Percentiles rank a stretch among this genome's conserved stretches.
These are phyloP conservation scores for Cecidostiba fungosa DNA, from an alignment of 2,888 invertebrate species.

Conservation along the genomic window DNA sequence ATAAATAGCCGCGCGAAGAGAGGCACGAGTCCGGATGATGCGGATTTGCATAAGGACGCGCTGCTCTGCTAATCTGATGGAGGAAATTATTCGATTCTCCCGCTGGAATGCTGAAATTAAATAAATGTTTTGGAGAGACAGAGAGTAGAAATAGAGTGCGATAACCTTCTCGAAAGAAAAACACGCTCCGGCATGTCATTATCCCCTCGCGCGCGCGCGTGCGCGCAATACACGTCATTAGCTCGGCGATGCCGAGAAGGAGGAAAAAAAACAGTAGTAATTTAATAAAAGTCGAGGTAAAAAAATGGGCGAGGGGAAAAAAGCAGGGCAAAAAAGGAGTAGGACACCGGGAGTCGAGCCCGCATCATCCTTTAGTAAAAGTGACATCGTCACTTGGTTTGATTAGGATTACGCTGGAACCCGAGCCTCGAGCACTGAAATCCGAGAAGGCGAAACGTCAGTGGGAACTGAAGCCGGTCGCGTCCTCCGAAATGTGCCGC, in stretches of 20 bases:
- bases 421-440: conserved; percentile 49
- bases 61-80: conserved; percentile 9
- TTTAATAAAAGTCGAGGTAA: conserved; percentile 38
- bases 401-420: conserved; percentile 60
- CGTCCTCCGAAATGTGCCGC: conserved; percentile 43
- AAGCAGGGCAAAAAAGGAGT: conserved; percentile 1
- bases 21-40: background rate
- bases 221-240: background rate
- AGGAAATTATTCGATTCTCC: conserved; percentile 5
- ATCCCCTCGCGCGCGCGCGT: too few species aligned
- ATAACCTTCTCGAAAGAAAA: background rate
- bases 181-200: background rate
- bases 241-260: background rate
- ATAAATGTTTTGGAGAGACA: background rate
- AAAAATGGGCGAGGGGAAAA: background rate
- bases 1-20: background rate
- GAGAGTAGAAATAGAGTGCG: too few species aligned
- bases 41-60: background rate
- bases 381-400: conserved; percentile 63
- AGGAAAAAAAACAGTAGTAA: conserved; percentile 39
- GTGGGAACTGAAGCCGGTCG: conserved; percentile 45
- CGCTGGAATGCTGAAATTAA: background rate
- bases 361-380: conserved; percentile 48
- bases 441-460: conserved; percentile 55
- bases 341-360: background rate